Percentiles rank a stretch among this genome's conserved stretches.
These are phyloP conservation scores for Lampris incognitus DNA, from an alignment of 2,113 vertebrate species.

Conservation along the genomic window DNA sequence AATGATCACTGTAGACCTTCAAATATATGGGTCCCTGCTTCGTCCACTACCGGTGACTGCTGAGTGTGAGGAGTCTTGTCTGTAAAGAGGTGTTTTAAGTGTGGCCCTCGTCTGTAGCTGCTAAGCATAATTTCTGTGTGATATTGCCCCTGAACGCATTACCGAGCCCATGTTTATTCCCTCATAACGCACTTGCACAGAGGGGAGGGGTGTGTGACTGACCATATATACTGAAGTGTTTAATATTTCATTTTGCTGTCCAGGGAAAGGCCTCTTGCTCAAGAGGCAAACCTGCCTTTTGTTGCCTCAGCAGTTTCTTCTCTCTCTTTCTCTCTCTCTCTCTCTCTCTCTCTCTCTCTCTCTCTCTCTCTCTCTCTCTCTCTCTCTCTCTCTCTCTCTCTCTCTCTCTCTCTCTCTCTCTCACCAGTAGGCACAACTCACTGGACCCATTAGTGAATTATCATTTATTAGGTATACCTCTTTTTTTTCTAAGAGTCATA, in stretches of 20 bases:
- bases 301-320: conserved; percentile 37
- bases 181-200: conserved; percentile 2
- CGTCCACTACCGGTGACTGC: too few species aligned
- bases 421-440: too few species aligned
- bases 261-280: conserved; percentile 24
- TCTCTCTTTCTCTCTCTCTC: neutral
- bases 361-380: neutral
- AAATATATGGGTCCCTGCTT: too few species aligned
- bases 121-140: neutral
- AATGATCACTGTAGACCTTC: too few species aligned
- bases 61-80: too few species aligned
- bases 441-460: too few species aligned
- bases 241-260: conserved; percentile 57
- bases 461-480: too few species aligned
- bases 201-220: conserved; percentile 40
- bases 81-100: too few species aligned
- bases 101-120: conserved; percentile 17
- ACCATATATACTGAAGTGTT: conserved; percentile 44
- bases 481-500: too few species aligned
- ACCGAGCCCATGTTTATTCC: neutral
- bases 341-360: neutral
- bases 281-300: conserved; percentile 23
- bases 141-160: neutral
- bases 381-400: neutral
- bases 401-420: neutral